Conservation (phyloP, 2,113 vertebrate species). For the Nerophis ophidion region DNA sequence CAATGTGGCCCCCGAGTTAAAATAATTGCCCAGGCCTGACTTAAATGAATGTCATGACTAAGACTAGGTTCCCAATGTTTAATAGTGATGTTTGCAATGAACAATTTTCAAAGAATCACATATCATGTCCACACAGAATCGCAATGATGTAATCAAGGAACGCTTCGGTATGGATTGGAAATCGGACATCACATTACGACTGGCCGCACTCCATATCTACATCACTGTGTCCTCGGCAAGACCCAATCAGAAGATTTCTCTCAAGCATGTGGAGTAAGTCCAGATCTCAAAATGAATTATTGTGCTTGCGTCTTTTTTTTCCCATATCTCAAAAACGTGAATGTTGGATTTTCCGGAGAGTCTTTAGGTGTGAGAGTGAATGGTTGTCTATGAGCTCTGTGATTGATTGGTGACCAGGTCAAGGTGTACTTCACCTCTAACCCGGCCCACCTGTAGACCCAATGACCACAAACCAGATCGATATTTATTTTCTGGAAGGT, state of each 20-base stretch:
- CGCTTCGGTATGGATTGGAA: slow-evolving; percentile 90
- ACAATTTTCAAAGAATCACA: slow-evolving; percentile 5
- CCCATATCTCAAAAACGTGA: background rate
- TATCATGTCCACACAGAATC: slow-evolving; percentile 74
- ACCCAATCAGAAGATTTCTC: slow-evolving; percentile 95
- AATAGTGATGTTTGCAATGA: slow-evolving; percentile 1
- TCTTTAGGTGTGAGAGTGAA: too few relatives aligned
- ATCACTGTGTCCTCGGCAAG: slow-evolving; percentile 94
- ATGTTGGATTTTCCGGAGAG: too few relatives aligned
- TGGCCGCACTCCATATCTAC: slow-evolving; percentile 94
- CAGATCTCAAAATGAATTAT: background rate
- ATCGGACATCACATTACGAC: slow-evolving; percentile 85
- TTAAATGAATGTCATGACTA: slow-evolving; percentile 1
- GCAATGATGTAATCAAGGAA: slow-evolving; percentile 96
- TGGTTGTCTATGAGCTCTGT: too few relatives aligned
- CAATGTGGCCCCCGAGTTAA: too few relatives aligned
- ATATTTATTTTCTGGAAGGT: too few relatives aligned
- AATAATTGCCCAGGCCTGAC: too few relatives aligned
- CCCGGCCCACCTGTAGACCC: too few relatives aligned
- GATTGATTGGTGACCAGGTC: too few relatives aligned
- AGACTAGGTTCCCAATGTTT: background rate
- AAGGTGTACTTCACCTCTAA: too few relatives aligned
- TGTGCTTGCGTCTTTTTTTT: slow-evolving; percentile 5
- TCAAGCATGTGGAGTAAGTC: slow-evolving; percentile 97
- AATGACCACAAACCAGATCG: too few relatives aligned